These are phyloP conservation scores for Rhagium mordax DNA, from an alignment of 2,888 invertebrate species.

Conservation along the genomic window DNA sequence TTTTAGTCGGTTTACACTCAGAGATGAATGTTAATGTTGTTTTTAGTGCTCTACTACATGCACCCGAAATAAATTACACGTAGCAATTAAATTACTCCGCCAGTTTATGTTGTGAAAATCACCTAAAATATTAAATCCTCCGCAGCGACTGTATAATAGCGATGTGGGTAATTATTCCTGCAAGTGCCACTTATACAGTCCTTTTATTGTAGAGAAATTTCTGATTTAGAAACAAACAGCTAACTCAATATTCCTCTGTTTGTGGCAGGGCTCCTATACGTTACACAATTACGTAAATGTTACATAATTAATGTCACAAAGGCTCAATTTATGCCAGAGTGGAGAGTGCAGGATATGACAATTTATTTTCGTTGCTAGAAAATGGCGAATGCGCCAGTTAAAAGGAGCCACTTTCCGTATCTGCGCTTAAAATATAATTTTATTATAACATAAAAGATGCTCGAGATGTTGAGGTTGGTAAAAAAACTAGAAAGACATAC, in stretches of 20 bases:
- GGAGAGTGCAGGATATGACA: neutral
- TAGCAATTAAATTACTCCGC: conserved; percentile 21
- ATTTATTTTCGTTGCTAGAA: neutral
- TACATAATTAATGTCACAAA: conserved; percentile 14
- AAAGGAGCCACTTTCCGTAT: too few species aligned
- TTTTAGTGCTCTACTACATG: neutral
- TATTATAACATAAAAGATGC: too few species aligned
- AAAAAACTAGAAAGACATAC: too few species aligned
- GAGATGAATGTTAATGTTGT: conserved; percentile 16
- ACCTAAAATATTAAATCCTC: conserved; percentile 29
- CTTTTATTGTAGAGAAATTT: conserved; percentile 19
- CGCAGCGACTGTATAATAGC: conserved; percentile 25
- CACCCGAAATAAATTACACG: conserved; percentile 17
- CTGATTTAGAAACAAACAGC: conserved; percentile 24
- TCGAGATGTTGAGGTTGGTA: too few species aligned
- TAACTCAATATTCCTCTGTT: conserved; percentile 22
- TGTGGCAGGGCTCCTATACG: conserved; percentile 7
- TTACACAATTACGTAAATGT: conserved; percentile 14
- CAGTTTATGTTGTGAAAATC: conserved; percentile 29
- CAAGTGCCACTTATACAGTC: conserved; percentile 24
- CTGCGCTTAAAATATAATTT: too few species aligned
- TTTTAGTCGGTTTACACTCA: neutral
- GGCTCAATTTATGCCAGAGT: neutral
- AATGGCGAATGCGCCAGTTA: neutral
- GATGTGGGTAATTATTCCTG: conserved; percentile 24